Percentiles rank a stretch among this genome's conserved stretches.
phyloP scores from a whole-genome alignment of 2,888 invertebrate species.

The Drosophila picticornis region DNA sequence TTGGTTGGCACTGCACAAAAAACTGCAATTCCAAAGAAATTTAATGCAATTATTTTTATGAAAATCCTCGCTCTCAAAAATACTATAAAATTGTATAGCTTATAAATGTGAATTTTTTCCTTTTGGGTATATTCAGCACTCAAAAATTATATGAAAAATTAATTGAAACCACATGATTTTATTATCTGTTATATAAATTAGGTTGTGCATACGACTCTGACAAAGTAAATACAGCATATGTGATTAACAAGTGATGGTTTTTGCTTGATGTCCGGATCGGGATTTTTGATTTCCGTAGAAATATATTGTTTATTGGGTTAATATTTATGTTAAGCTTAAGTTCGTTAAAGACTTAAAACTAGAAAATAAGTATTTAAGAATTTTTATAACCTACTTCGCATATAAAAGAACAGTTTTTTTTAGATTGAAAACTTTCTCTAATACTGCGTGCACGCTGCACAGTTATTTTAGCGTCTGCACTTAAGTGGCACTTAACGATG shows the following conservation, averaged over 20 bases:
- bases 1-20: neutral
- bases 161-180: slow-evolving; percentile 14
- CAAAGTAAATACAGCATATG: neutral
- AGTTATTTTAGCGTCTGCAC: neutral
- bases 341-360: neutral
- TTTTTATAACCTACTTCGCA: neutral
- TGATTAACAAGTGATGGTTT: slow-evolving; percentile 12
- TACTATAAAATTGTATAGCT: slow-evolving; percentile 42
- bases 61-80: slow-evolving; percentile 36
- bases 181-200: slow-evolving; percentile 13
- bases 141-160: slow-evolving; percentile 16
- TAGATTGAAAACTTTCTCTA: neutral
- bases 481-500: neutral
- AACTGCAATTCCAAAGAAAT: slow-evolving; percentile 33
- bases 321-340: neutral
- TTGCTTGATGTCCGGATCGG: neutral
- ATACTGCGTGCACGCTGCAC: neutral
- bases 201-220: slow-evolving; percentile 13
- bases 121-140: neutral
- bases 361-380: neutral
- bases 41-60: slow-evolving; percentile 62
- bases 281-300: slow-evolving; percentile 2
- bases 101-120: slow-evolving; percentile 4
- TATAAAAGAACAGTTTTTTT: neutral
- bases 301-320: slow-evolving; percentile 1